Conservation (phyloP, 2,888 invertebrate species). For the Drosophila cracens region DNA sequence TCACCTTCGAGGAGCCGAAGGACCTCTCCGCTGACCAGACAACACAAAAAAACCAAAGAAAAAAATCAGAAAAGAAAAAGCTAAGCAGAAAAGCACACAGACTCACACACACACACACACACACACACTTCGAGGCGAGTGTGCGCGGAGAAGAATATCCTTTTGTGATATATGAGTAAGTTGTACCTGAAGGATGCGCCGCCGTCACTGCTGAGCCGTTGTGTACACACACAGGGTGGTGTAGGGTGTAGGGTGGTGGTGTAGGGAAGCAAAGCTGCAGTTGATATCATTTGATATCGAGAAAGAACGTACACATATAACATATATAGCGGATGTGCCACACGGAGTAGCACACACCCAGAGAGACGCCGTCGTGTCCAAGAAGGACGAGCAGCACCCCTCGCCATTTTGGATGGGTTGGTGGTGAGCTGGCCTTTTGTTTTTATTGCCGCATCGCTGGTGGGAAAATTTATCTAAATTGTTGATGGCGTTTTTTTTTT, state of each 20-base stretch:
- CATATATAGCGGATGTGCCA: conserved; percentile 38
- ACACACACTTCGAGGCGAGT: not conserved
- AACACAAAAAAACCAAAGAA: conserved; percentile 39
- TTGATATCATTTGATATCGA: conserved; percentile 80
- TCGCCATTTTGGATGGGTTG: conserved; percentile 57
- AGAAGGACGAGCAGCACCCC: conserved; percentile 45
- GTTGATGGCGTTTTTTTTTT: conserved; percentile 72
- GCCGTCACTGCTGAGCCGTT: conserved; percentile 81
- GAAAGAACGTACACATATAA: conserved; percentile 62
- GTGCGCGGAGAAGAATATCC: conserved; percentile 65
- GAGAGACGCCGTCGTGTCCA: conserved; percentile 11
- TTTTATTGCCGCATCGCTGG: conserved; percentile 78
- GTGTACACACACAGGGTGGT: conserved; percentile 71
- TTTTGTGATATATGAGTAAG: conserved; percentile 83
- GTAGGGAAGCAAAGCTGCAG: conserved; percentile 51
- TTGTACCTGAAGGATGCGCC: conserved; percentile 82
- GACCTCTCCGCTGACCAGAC: conserved; percentile 53
- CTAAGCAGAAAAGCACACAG: conserved; percentile 81
- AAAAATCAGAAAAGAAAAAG: conserved; percentile 46
- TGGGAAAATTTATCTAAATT: conserved; percentile 84
- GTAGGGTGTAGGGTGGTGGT: not conserved
- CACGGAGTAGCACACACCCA: conserved; percentile 35
- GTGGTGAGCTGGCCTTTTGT: conserved; percentile 58
- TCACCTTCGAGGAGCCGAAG: conserved; percentile 74
- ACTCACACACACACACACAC: conserved; percentile 3